Base-by-base conservation (phyloP, 2,113 vertebrate species). In the Redunca redunca region DNA sequence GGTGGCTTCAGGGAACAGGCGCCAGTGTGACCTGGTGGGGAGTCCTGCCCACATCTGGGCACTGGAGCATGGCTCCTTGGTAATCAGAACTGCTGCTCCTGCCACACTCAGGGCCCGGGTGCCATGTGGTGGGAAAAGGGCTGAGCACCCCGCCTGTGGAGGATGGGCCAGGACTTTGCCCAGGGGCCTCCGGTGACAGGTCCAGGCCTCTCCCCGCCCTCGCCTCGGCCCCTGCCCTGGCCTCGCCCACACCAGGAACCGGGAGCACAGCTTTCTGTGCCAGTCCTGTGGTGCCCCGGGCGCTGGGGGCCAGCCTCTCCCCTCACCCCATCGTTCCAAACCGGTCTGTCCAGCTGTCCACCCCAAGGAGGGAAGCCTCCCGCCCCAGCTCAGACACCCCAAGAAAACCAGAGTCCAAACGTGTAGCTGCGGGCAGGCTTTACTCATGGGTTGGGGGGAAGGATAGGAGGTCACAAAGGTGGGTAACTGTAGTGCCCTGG, bases 261-360 rank as follows among this genome's bases (percentile, higher is more conserved):
- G 98, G 98, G 97, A 96, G n/a, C 95, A 0, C 98, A 2, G 98
- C 97, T 98, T 98, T 98, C 93, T 50, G 95, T 98, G 98, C 97
- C 97, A 98, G 96, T 92, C 97, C 48, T 82, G 62, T 23, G 15
- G 26, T 25, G 97, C 98, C 98, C 80, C 60, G 9, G 98, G 97
- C 97, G 50, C 86, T 80, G 67, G 97, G 94, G 92, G 95, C 97
- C 23, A 71, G 97, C 89, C 88, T 80, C 71, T 64, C 78, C 89
- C 86, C 90, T 94, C 90, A 93, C 96, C 96, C 95, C 92, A 46
- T 96, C 88, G 48, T 83, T 91, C 89, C n/a, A 98, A 98, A 98
- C 98, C 98, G 94, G 97, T 98, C 98, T 58, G 96, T 95, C 95
- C 97, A 97, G 97, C 93, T 33, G 82, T 94, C 96, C 91, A 97